These are phyloP conservation scores for Drepanosiphum platanoidis DNA, from an alignment of 2,888 invertebrate species.

Conservation along the genomic window DNA sequence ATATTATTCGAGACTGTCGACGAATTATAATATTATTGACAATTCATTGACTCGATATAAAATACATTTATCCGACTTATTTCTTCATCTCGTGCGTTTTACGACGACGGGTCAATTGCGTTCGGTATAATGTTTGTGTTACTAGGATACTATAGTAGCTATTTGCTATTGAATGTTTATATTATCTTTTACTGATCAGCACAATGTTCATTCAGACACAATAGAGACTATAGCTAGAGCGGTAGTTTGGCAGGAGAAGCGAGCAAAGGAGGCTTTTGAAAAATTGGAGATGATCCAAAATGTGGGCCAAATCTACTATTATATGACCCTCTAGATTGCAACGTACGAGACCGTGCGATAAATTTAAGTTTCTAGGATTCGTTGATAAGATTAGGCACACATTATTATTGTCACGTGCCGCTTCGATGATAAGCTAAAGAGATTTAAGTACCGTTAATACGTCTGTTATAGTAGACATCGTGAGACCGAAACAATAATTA, in stretches of 20 bases:
- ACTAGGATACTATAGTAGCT: no score
- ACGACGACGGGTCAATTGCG: no score
- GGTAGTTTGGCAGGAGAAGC: constrained; percentile 26
- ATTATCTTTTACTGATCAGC: not conserved
- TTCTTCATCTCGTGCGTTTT: no score
- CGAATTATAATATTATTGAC: no score
- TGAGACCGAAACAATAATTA: no score
- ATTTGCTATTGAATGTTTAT: not conserved
- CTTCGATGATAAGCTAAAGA: not conserved
- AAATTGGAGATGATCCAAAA: constrained; percentile 52
- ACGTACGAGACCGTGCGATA: constrained; percentile 28
- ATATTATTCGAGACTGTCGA: no score
- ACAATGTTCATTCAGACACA: not conserved
- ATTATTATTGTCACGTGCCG: not conserved
- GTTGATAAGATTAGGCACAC: constrained; percentile 30
- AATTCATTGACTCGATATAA: no score
- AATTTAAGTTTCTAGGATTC: not conserved
- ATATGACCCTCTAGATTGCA: constrained; percentile 37
- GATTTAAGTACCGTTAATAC: no score
- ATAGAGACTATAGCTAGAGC: not conserved
- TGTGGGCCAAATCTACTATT: constrained; percentile 46
- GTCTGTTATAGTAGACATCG: no score
- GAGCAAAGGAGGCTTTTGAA: constrained; percentile 7
- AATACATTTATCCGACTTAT: no score
- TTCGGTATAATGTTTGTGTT: no score